Evolutionary conservation across 2,797 vertebrate genomes (phyloP).

Genomic region (Ctenopoma multispine): DNA sequence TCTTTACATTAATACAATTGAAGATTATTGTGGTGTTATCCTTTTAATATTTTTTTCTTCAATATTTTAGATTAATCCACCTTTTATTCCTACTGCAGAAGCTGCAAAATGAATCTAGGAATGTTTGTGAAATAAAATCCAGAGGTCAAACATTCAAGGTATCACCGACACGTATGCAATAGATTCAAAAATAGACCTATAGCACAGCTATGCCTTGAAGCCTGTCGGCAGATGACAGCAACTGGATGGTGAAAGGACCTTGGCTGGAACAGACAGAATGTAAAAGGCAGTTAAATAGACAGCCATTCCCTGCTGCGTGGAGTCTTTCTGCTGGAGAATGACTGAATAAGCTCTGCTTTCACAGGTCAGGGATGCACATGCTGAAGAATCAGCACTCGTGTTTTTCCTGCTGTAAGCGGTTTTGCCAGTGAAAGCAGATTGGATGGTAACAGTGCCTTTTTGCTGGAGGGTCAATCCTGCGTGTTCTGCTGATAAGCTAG

Average conservation of each 20-base stretch:
- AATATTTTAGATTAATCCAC: no score
- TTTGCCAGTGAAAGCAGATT: conserved; percentile 83
- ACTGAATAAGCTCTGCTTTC: conserved; percentile 84
- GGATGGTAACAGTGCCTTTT: conserved; percentile 76
- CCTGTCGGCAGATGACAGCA: conserved; percentile 31
- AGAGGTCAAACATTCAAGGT: conserved; percentile 29
- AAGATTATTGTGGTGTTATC: no score
- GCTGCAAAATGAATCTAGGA: neutral
- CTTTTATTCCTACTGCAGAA: neutral
- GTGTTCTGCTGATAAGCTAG: conserved; percentile 84
- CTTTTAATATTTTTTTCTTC: no score
- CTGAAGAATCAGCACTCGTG: conserved; percentile 85
- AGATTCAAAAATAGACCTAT: conserved; percentile 54
- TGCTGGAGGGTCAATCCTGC: conserved; percentile 69
- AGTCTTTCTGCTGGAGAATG: conserved; percentile 77
- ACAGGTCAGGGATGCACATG: conserved; percentile 85
- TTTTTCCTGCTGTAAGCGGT: conserved; percentile 86
- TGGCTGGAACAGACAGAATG: conserved; percentile 66
- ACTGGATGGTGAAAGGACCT: conserved; percentile 67
- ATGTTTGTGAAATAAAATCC: conserved; percentile 1
- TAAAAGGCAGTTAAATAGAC: conserved; percentile 81
- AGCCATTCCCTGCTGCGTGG: conserved; percentile 75
- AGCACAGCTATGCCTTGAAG: conserved; percentile 52
- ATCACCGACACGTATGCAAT: conserved; percentile 27
- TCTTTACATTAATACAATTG: neutral